Percentiles rank a stretch among this genome's conserved stretches.
Conservation (phyloP, 2,888 invertebrate species). For the Caenorhabditis wallacei region DNA sequence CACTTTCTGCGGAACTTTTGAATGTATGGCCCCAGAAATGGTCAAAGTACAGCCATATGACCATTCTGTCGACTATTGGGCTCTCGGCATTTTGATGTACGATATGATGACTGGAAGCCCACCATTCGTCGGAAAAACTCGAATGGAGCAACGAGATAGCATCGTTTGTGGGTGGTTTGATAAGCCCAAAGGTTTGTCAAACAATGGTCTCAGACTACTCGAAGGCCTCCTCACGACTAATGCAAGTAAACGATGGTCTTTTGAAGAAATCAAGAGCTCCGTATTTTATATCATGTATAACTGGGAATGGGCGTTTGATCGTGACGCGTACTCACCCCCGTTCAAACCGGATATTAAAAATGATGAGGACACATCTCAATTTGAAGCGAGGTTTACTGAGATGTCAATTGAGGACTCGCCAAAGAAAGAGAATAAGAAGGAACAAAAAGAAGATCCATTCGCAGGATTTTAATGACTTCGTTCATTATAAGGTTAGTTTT, state of each 20-base stretch:
- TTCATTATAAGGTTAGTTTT: too few relatives aligned
- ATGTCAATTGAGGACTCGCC: too few relatives aligned
- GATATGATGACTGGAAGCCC: slow-evolving; percentile 4
- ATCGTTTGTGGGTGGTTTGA: background rate
- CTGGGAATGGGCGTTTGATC: background rate
- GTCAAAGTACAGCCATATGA: background rate
- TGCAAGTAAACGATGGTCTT: background rate
- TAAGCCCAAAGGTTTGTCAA: background rate
- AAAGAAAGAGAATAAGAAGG: too few relatives aligned
- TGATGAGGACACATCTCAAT: too few relatives aligned
- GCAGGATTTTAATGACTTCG: too few relatives aligned
- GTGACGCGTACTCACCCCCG: too few relatives aligned
- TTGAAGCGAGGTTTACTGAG: too few relatives aligned
- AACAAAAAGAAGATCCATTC: too few relatives aligned
- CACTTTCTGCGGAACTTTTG: slow-evolving; percentile 20
- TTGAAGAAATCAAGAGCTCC: background rate
- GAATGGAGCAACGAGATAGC: background rate
- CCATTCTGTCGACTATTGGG: slow-evolving; percentile 2
- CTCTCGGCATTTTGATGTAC: slow-evolving; percentile 3
- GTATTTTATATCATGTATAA: background rate
- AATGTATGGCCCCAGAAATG: slow-evolving; percentile 16
- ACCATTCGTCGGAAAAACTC: background rate
- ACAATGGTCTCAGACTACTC: background rate
- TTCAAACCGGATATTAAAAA: too few relatives aligned
- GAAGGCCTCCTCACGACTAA: background rate